Base-by-base conservation (phyloP, 2,888 invertebrate species). In the Eristalis arbustorum region DNA sequence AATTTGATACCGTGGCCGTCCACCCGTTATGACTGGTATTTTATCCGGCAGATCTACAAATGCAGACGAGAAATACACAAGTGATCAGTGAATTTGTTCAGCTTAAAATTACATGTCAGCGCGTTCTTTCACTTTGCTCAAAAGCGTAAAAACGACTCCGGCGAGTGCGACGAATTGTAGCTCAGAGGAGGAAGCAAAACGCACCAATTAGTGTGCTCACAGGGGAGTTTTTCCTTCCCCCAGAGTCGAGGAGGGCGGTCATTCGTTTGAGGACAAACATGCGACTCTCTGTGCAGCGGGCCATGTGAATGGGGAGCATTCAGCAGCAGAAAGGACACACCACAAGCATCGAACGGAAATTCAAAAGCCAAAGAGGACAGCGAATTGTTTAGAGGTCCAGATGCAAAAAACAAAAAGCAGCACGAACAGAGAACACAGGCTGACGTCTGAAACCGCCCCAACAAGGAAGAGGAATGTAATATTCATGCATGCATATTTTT, bases 11-110 rank as follows among this genome's bases (percentile, higher is more conserved):
- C 94, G 93, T 1, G 94, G 93, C 88, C 94, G 93, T 6, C 94
- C 94, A 5, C 95, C 95, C 22, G 92, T 93, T 89, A 95, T 95
- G 61, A 93, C 93, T n/a, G 95, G 94, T 28, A 95, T 95, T 89
- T 94, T 94, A 89, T 94, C 94, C 23, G 95, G 95, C 63, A 95
- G 91, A 87, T 94, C 95, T 95, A 91, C 4, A 57, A 57, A 56
- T 8, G 18, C 49, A 18, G 6, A 14, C 8, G 25, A 25, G 13
- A 63, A 49, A 37, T 23, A 42, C 25, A 23, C 25, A 23, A 23
- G 10, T 59, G 25, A 59, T 10, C 25, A 23, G 59, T 25, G 25
- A 59, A 25, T 71, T 25, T 69, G 56, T 28, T 22, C 56, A 61
- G 42, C 18, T 37, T 18, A 31, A 73, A 42, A 56, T 40, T 66